Conservation (phyloP, 2,888 invertebrate species). For the Apamea anceps region DNA sequence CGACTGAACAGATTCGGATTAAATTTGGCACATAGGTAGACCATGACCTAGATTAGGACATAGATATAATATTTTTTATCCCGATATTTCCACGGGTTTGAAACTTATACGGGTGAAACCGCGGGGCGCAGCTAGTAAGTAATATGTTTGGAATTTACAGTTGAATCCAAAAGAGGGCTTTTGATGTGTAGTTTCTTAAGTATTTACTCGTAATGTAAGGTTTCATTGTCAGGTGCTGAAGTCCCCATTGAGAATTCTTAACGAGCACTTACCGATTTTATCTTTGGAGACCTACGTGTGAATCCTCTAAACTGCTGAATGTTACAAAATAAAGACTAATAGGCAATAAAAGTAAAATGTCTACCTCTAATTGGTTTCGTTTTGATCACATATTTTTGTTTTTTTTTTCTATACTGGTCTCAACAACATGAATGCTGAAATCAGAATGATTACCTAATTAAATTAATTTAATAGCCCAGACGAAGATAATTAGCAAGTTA, state of each 20-base stretch:
- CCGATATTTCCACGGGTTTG: neutral
- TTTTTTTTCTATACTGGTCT: neutral
- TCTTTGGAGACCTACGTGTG: conserved; percentile 20
- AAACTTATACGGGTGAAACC: too few relatives aligned
- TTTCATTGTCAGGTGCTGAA: conserved; percentile 37
- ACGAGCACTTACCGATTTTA: conserved; percentile 42
- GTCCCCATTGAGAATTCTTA: conserved; percentile 27
- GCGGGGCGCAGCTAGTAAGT: neutral
- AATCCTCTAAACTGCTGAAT: conserved; percentile 18
- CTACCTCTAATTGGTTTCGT: conserved; percentile 6
- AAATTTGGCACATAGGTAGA: neutral
- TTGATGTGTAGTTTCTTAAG: neutral
- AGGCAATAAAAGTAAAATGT: conserved; percentile 19
- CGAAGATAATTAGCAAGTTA: neutral
- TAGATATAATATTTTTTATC: neutral
- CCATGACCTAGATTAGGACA: neutral
- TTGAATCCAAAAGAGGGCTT: neutral
- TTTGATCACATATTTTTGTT: neutral
- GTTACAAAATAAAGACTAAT: conserved; percentile 15
- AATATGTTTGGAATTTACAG: conserved; percentile 10
- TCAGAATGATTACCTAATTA: conserved; percentile 2
- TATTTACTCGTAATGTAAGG: conserved; percentile 17
- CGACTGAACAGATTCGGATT: neutral
- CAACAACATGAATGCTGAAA: conserved; percentile 1
- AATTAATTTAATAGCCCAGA: conserved; percentile 3